Conservation (phyloP, 2,797 vertebrate genomes). For the Protosalanx chinensis region DNA sequence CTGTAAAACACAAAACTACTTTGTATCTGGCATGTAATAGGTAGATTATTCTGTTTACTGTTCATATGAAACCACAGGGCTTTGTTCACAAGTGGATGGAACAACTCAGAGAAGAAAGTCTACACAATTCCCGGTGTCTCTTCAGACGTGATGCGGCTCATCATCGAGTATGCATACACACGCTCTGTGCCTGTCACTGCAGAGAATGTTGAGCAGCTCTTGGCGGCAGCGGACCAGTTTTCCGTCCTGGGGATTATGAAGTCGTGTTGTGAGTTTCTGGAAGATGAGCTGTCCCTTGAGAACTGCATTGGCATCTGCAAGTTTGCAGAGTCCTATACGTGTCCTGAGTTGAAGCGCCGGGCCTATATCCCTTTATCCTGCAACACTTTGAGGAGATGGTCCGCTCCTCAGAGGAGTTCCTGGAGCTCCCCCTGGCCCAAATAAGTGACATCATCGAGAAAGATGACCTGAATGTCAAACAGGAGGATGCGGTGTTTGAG, state of each 20-base stretch:
- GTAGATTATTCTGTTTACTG: neutral
- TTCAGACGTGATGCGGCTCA: constrained; percentile 52
- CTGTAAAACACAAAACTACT: too few relatives aligned
- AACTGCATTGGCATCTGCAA: constrained; percentile 77
- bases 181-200: constrained; percentile 60
- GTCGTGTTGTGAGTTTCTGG: constrained; percentile 75
- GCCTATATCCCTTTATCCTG: constrained; percentile 72
- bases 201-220: constrained; percentile 66
- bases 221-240: constrained; percentile 77
- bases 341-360: constrained; percentile 63
- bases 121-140: constrained; percentile 70
- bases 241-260: constrained; percentile 68
- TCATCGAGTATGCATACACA: constrained; percentile 77
- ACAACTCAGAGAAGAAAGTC: constrained; percentile 55
- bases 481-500: constrained; percentile 60
- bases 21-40: too few relatives aligned
- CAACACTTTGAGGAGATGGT: constrained; percentile 75
- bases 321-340: constrained; percentile 67
- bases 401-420: constrained; percentile 67
- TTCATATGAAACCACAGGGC: constrained; percentile 27
- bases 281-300: constrained; percentile 66
- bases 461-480: constrained; percentile 73
- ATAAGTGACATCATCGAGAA: constrained; percentile 70
- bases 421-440: constrained; percentile 49
- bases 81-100: constrained; percentile 67